Conservation (phyloP, 2,888 invertebrate species). For the Drosophila picticornis region DNA sequence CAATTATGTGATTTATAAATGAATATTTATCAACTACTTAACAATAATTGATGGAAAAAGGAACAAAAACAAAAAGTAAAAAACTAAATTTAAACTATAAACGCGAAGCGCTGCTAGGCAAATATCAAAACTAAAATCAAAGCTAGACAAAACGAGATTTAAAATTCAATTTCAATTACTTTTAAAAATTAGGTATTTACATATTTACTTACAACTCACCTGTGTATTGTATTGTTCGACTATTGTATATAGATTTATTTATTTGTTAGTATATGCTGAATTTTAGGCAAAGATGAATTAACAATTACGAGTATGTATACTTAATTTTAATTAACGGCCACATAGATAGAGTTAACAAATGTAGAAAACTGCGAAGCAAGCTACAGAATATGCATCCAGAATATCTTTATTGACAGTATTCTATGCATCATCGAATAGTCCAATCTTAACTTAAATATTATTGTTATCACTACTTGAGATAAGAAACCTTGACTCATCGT, state of each 20-base stretch:
- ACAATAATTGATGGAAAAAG: constrained; percentile 70
- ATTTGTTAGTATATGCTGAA: constrained; percentile 66
- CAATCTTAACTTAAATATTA: neutral
- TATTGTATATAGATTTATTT: constrained; percentile 59
- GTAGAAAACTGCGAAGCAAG: constrained; percentile 54
- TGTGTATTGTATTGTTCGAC: constrained; percentile 49
- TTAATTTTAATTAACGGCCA: constrained; percentile 42
- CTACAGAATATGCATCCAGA: neutral
- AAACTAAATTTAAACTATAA: constrained; percentile 50
- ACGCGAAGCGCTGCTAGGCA: constrained; percentile 69
- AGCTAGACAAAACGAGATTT: constrained; percentile 60
- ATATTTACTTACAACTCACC: constrained; percentile 41
- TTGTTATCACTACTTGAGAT: too few relatives aligned
- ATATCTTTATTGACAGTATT: neutral
- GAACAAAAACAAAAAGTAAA: constrained; percentile 29
- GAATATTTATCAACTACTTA: constrained; percentile 73
- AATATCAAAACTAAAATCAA: constrained; percentile 62
- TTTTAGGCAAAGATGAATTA: constrained; percentile 64
- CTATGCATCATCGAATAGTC: neutral
- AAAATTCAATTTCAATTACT: constrained; percentile 76
- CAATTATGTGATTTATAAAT: constrained; percentile 82
- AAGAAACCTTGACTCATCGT: constrained; percentile 22
- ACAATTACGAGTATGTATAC: constrained; percentile 27
- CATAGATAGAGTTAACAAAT: constrained; percentile 44
- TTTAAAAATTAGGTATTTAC: constrained; percentile 52